Conservation (phyloP, 1,140 invertebrate species). For the Scaptomyza pallida region DNA sequence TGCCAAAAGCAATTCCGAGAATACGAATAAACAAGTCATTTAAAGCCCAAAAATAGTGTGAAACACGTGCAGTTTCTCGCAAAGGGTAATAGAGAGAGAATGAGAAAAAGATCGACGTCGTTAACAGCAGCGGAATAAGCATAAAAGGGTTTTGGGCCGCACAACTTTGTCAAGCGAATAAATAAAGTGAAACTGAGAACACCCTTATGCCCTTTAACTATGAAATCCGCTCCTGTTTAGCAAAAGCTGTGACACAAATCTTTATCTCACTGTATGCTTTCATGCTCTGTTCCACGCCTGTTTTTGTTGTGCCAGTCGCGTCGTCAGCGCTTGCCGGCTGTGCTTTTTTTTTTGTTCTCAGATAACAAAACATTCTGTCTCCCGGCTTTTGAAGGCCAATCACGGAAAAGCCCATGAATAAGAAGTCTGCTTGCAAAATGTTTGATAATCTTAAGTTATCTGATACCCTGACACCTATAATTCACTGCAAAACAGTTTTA, state of each 20-base stretch:
- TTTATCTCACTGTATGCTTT: conserved; percentile 44
- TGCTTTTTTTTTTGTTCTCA: conserved; percentile 13
- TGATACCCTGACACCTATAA: not conserved
- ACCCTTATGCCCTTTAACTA: not conserved
- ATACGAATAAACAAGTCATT: conserved; percentile 31
- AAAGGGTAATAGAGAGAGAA: conserved; percentile 25
- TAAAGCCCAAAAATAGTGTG: conserved; percentile 41
- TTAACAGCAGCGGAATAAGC: conserved; percentile 25
- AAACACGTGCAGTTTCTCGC: conserved; percentile 42
- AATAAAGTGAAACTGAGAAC: not conserved
- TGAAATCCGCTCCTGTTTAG: conserved; percentile 35
- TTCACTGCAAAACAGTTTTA: not conserved
- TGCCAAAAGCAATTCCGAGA: conserved; percentile 24
- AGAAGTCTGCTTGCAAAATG: not conserved
- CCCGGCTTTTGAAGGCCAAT: conserved; percentile 18
- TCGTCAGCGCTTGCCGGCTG: conserved; percentile 24
- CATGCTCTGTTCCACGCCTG: conserved; percentile 31
- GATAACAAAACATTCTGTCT: conserved; percentile 22
- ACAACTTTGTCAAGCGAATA: not conserved
- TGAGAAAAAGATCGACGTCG: conserved; percentile 45
- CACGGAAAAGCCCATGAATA: conserved; percentile 7
- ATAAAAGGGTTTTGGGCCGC: not conserved
- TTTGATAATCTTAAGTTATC: conserved; percentile 6
- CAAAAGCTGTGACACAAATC: conserved; percentile 13
- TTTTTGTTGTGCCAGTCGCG: conserved; percentile 32